Evolutionary conservation across 2,113 vertebrate species (phyloP), one percentile per base, ranked within the genome.

Genomic region (Pagrus major): DNA sequence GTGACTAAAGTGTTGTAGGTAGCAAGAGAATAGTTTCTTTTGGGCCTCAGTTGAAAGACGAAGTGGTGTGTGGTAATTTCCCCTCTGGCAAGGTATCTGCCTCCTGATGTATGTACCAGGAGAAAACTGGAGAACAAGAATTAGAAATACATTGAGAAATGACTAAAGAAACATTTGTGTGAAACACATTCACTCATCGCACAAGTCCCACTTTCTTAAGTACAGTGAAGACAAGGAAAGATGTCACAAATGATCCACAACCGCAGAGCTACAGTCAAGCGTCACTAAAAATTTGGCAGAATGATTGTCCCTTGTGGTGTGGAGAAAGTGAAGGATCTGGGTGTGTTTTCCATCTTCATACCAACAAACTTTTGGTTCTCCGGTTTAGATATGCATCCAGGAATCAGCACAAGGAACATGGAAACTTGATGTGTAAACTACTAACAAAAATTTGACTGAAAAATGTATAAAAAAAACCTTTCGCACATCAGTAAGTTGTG

Each of bases 21-120:
- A 76, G 46, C 55, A 70, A 85, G 61, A 81, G 83, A 71, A 73
- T 78, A 9, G 78, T 78, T 85, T 68, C 21, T 82, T 65, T 37
- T 76, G 51, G 25, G 64, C n/a, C 69, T 37, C 23, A 11, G 60
- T 47, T 88, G 52, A 78, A 80, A 78, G 61, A 72, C 31, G 42
- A 78, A 74, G 52, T 47, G 27, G 70, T 66, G 76, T 44, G 73
- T 29, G 60, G 74, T 75, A 56, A 70, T 87, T 78, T 87, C 81
- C 81, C 72, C 23, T 59, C 47, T 29, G 75, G 46, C 27, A 47
- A 29, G 63, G 61, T 29, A 55, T 73, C 56, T 23, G 16, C 68
- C 39, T 61, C 21, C 23, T 76, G 56, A 72, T 56, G 52, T 27
- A 65, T 44, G 33, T 18, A 76, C 61, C 56, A 60, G 71, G 56